Evolutionary conservation across 2,113 vertebrate genomes (phyloP).

Genomic region (Heterotilapia buettikoferi): DNA sequence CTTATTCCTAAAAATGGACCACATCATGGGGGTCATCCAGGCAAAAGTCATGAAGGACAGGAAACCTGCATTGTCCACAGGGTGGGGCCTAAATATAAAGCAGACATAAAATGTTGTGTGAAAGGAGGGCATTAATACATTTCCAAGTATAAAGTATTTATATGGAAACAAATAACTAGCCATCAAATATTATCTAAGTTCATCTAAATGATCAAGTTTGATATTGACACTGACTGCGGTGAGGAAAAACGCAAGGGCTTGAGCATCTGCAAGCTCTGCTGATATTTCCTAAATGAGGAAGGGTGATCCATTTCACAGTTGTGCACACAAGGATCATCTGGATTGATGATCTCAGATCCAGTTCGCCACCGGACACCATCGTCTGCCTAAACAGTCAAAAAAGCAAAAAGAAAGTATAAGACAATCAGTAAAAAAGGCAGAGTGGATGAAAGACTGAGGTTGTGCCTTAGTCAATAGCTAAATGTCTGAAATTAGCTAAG

Average conservation of each 20-base stretch:
- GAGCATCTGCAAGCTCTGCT: slow-evolving; percentile 65
- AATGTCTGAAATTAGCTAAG: background rate
- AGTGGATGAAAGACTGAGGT: background rate
- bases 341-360: background rate
- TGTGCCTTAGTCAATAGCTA: background rate
- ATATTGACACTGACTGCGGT: slow-evolving; percentile 12
- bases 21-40: slow-evolving; percentile 76
- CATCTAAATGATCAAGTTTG: background rate
- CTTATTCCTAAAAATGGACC: slow-evolving; percentile 61
- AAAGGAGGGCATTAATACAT: background rate
- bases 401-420: background rate
- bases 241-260: slow-evolving; percentile 45
- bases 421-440: background rate
- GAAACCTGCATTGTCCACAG: slow-evolving; percentile 72
- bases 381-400: background rate
- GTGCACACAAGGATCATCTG: slow-evolving; percentile 16
- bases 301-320: background rate
- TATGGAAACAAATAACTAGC: background rate
- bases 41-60: slow-evolving; percentile 70
- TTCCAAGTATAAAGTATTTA: background rate
- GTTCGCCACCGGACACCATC: background rate
- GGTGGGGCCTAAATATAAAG: slow-evolving; percentile 54
- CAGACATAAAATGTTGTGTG: background rate
- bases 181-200: background rate
- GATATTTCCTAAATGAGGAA: slow-evolving; percentile 59